phyloP scores from a whole-genome alignment of 2,888 invertebrate species.

The Tuberolachnus salignus region DNA sequence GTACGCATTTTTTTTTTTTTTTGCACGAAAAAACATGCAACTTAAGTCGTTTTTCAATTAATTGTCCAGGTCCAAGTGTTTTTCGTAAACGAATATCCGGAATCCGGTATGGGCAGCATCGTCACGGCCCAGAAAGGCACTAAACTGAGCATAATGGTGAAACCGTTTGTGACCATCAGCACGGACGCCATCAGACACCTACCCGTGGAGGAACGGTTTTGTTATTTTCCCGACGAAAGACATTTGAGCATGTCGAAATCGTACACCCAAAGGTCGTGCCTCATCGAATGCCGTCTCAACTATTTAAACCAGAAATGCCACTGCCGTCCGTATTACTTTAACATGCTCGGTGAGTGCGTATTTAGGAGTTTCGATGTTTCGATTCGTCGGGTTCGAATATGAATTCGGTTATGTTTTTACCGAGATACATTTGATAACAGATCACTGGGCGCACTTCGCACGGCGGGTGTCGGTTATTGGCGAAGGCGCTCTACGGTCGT shows the following conservation, averaged over 20 bases:
- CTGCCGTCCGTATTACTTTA: slow-evolving; percentile 60
- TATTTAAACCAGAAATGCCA: slow-evolving; percentile 59
- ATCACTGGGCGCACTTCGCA: no score
- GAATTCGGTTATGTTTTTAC: no score
- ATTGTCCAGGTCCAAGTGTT: slow-evolving; percentile 59
- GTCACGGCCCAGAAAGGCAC: slow-evolving; percentile 58
- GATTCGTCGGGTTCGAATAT: no score
- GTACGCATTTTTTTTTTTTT: background rate
- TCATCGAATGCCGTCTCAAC: slow-evolving; percentile 60
- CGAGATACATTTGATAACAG: no score
- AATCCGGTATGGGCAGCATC: slow-evolving; percentile 60
- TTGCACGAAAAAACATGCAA: no score
- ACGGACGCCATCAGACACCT: slow-evolving; percentile 59
- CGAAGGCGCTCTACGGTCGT: no score
- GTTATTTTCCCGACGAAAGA: slow-evolving; percentile 60
- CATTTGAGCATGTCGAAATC: slow-evolving; percentile 58
- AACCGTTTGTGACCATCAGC: slow-evolving; percentile 60
- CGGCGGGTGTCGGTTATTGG: no score
- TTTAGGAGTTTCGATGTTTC: background rate
- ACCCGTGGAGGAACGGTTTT: slow-evolving; percentile 58
- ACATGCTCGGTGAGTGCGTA: slow-evolving; percentile 57
- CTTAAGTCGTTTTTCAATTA: background rate
- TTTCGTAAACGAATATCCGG: slow-evolving; percentile 60
- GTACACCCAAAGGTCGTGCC: slow-evolving; percentile 60
- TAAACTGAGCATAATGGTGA: slow-evolving; percentile 59